Evolutionary conservation across 2,797 vertebrate species (phyloP).

Genomic region (Glyptemys insculpta): DNA sequence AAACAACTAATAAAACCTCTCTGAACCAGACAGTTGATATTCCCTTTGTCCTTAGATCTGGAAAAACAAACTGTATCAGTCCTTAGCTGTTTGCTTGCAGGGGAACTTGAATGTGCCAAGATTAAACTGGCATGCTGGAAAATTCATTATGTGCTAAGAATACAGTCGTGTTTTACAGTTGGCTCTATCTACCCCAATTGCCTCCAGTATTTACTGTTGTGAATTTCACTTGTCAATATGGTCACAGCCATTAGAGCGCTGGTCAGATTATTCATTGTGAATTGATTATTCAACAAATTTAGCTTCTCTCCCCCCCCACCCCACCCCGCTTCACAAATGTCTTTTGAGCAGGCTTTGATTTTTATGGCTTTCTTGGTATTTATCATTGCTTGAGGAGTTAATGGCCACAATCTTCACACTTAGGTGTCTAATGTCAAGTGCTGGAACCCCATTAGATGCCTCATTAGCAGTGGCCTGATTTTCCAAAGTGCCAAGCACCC

Average conservation of each 20-base stretch:
- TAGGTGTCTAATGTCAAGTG: background rate
- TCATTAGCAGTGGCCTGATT: background rate
- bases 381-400: background rate
- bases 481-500: background rate
- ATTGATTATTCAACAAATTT: background rate
- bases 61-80: background rate
- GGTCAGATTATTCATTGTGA: background rate
- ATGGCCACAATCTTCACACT: background rate
- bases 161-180: background rate
- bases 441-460: background rate
- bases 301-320: background rate
- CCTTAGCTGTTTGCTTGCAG: background rate
- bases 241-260: background rate
- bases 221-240: background rate
- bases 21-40: background rate
- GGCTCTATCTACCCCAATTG: background rate
- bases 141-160: background rate
- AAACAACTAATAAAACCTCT: background rate
- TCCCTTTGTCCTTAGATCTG: background rate
- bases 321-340: background rate
- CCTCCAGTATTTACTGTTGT: background rate
- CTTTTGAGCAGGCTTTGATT: background rate
- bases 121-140: background rate
- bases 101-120: background rate
- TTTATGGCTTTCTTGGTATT: background rate